phyloP scores from a whole-genome alignment of 2,113 vertebrate species.

The Sterrhoptilus dennistouni region DNA sequence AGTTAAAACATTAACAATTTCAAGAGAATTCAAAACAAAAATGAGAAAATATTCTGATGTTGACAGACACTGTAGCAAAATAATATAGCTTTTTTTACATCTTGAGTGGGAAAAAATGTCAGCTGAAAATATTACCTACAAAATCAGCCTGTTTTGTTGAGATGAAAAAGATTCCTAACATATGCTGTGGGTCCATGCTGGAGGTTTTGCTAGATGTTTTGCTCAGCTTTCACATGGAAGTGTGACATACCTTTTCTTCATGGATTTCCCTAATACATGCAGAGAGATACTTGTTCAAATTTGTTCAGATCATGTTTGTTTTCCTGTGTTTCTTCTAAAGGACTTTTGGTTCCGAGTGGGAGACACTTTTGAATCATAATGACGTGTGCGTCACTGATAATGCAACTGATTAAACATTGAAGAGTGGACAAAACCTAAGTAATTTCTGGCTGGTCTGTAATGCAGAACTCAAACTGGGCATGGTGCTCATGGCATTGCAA shows the following conservation, averaged over 20 bases:
- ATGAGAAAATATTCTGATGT: neutral
- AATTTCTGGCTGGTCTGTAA: conserved; percentile 14
- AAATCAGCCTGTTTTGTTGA: neutral
- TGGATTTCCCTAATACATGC: neutral
- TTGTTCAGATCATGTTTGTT: neutral
- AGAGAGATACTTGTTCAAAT: neutral
- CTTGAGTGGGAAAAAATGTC: neutral
- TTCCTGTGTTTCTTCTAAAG: neutral
- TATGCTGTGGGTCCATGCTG: rapidly evolving
- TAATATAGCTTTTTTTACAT: neutral
- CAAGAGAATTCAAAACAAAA: neutral
- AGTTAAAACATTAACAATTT: neutral
- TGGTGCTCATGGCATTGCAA: neutral
- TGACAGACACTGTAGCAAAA: neutral
- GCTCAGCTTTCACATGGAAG: neutral
- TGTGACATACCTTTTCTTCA: neutral
- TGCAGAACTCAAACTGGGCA: conserved; percentile 35
- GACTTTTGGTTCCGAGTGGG: neutral
- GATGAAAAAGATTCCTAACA: neutral
- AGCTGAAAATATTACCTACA: neutral
- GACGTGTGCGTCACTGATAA: conserved; percentile 7
- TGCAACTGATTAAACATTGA: conserved; percentile 41
- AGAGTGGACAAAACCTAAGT: conserved; percentile 28
- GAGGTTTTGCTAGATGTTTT: neutral
- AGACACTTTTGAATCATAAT: neutral